These are phyloP conservation scores for Philaethria dido DNA, from an alignment of 2,888 invertebrate genomes.

Conservation along the genomic window DNA sequence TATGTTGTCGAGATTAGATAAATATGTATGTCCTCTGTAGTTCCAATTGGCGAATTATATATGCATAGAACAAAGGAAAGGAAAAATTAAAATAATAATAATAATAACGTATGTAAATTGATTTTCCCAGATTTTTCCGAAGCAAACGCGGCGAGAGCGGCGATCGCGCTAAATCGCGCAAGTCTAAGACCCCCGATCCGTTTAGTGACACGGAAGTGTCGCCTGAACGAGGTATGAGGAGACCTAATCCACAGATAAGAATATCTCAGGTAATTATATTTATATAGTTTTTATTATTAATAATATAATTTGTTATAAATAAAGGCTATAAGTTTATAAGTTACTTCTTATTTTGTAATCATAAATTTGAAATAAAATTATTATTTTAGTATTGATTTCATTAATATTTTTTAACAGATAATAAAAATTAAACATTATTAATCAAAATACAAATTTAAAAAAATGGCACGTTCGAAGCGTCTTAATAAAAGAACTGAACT, in stretches of 20 bases:
- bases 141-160: constrained; percentile 90
- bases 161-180: constrained; percentile 86
- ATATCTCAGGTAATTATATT: constrained; percentile 75
- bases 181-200: constrained; percentile 88
- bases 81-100: background rate
- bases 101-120: background rate
- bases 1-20: no score
- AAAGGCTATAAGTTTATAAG: background rate
- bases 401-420: background rate
- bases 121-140: constrained; percentile 88
- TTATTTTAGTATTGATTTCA: background rate
- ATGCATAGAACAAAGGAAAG: no score
- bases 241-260: constrained; percentile 78
- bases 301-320: no score
- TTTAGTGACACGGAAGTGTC: constrained; percentile 77
- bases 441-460: background rate
- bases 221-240: constrained; percentile 65
- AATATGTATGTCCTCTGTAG: no score
- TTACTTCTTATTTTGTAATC: background rate
- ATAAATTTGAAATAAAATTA: no score
- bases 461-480: no score
- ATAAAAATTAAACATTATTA: background rate
- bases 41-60: no score
- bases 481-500: no score
- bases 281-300: background rate